Percentiles rank a stretch among this genome's conserved stretches.
phyloP scores from a whole-genome alignment of 2,113 vertebrate species.

The Mus spicilegus region DNA sequence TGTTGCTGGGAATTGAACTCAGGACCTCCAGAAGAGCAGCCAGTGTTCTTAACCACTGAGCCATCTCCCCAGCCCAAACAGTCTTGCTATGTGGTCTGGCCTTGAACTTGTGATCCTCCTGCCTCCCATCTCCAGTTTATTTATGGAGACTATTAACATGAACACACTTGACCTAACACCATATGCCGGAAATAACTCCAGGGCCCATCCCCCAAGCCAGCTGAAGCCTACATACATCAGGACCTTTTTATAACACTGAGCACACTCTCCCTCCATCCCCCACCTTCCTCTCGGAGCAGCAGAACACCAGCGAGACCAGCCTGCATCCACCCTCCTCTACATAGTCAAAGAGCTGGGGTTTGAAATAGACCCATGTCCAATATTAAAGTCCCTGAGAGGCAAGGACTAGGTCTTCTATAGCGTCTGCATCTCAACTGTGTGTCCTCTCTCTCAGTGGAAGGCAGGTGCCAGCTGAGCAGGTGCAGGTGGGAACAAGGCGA shows the following conservation, averaged over 20 bases:
- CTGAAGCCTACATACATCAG: background rate
- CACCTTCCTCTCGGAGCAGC: background rate
- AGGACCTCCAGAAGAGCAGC: too few relatives aligned
- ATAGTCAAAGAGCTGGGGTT: background rate
- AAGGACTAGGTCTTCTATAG: background rate
- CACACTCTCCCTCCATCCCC: accelerated
- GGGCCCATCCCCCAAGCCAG: background rate
- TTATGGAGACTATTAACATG: background rate
- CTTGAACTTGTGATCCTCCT: background rate
- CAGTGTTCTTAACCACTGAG: too few relatives aligned
- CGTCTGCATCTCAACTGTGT: background rate
- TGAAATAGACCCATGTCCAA: background rate
- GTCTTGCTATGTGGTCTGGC: background rate
- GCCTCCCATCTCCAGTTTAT: constrained; percentile 18
- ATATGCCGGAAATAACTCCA: constrained; percentile 51
- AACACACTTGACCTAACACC: constrained; percentile 27
- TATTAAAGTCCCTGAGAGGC: background rate
- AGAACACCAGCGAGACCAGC: background rate
- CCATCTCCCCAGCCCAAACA: too few relatives aligned
- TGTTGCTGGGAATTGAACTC: too few relatives aligned
- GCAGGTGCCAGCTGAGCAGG: accelerated
- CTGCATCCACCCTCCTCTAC: background rate
- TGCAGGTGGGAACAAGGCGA: too few relatives aligned
- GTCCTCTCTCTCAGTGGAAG: background rate
- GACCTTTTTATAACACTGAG: background rate